Percentiles rank a stretch among this genome's conserved stretches.
Conservation (phyloP, 2,888 invertebrate genomes). For the Euplagia quadripunctaria region DNA sequence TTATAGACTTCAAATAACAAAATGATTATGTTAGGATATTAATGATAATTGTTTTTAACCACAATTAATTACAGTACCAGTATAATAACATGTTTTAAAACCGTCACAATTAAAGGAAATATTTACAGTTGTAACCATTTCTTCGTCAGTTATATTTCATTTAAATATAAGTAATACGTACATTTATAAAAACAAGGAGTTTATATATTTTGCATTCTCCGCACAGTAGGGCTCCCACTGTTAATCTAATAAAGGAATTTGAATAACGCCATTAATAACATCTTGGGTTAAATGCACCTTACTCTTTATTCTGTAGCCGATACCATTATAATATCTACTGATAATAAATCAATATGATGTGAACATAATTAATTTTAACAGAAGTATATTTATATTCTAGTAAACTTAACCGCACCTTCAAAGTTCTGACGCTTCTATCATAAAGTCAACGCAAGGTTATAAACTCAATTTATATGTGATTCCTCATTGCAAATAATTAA, state of each 20-base stretch:
- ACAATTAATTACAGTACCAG: conserved; percentile 2
- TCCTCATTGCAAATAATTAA: neutral
- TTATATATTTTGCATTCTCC: conserved; percentile 71
- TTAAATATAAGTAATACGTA: conserved; percentile 40
- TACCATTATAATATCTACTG: conserved; percentile 53
- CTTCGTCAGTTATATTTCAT: conserved; percentile 39
- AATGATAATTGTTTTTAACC: conserved; percentile 2
- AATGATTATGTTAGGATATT: neutral
- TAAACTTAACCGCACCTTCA: conserved; percentile 12
- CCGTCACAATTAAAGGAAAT: conserved; percentile 23
- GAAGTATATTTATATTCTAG: conserved; percentile 20
- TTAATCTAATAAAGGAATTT: conserved; percentile 85
- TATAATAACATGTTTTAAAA: conserved; percentile 29
- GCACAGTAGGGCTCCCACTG: conserved; percentile 78
- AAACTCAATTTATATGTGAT: conserved; percentile 11
- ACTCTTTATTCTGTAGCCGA: conserved; percentile 52
- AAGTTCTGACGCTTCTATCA: neutral
- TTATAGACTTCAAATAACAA: neutral
- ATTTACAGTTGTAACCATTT: conserved; percentile 31
- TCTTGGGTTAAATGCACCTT: conserved; percentile 52
- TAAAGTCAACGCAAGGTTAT: conserved; percentile 21
- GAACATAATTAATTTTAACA: conserved; percentile 49
- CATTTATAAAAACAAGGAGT: conserved; percentile 49
- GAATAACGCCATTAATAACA: conserved; percentile 82
- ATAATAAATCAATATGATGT: conserved; percentile 61